Evolutionary conservation across 2,113 vertebrate species (phyloP), one percentile per base, ranked within the genome.

Genomic region (Microtus ochrogaster): DNA sequence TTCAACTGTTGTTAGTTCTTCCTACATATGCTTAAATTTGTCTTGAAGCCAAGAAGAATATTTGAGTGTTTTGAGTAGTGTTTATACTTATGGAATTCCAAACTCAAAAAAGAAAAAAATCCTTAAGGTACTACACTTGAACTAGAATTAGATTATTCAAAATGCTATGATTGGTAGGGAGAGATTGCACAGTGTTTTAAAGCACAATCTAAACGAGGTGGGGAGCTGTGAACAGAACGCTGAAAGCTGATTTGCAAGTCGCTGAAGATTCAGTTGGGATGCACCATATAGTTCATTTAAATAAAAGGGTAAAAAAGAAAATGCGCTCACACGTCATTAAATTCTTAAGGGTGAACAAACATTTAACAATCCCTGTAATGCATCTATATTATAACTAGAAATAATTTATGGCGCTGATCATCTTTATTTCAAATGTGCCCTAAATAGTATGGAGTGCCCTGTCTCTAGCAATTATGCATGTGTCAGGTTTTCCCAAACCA

Each of bases 31-130:
- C 55, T 28, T 91, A 86, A 70, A 36, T 73, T 93, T 90, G 44
- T 92, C 90, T 94, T 72, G 47, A 96, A 72, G 47, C 82, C 22
- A 81, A 90, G 70, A 95, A 97, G 94, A 90, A 65, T 86, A 0
- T 73, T 95, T 63, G 33, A 89, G 14, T 87, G 49, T 81, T 96
- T 82, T 79, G 28, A 84, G 39, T 49, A 14, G 39, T 52, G 90
- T 82, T 90, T 91, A 76, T 90, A 33, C 8, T 70, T 88, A 26
- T 93, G 24, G 22, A 84, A 85, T 91, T 94, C 28, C 41, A 94
- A 73, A 89, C 14, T 72, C 33, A 52, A 26, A 90, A n/a, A 83
- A n/a, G 55, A 84, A 16, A 33, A 33, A 49, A 87, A 70, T 19
- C 5, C 7, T 58, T 65, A 88, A 90, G 44, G 4, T 21, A 76